Conservation (phyloP, 2,888 invertebrate genomes). For the Caenorhabditis virilis region DNA sequence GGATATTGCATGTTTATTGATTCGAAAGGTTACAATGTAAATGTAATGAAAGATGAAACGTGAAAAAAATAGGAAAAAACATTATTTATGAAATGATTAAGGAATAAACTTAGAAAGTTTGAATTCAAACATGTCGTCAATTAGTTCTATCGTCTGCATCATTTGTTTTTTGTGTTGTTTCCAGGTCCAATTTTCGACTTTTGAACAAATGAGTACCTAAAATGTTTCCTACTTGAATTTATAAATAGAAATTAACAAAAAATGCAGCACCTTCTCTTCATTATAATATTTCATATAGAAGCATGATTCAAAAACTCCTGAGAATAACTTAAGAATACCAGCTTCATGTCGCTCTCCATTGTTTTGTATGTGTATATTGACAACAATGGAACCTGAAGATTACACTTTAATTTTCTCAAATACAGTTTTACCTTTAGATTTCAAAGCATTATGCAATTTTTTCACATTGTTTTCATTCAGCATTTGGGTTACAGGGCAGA, state of each 20-base stretch:
- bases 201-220: conserved; percentile 43
- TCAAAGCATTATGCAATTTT: neutral
- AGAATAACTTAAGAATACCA: conserved; percentile 15
- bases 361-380: conserved; percentile 18
- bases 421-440: neutral
- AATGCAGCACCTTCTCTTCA: conserved; percentile 18
- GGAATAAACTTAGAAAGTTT: conserved; percentile 14
- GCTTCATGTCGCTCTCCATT: conserved; percentile 8
- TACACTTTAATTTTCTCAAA: too few relatives aligned
- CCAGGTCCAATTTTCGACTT: conserved; percentile 42
- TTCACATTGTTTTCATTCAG: conserved; percentile 2
- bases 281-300: conserved; percentile 31
- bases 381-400: conserved; percentile 16
- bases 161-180: conserved; percentile 22
- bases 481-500: conserved; percentile 13
- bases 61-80: neutral
- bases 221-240: too few relatives aligned
- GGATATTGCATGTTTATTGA: too few relatives aligned
- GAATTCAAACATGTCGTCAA: conserved; percentile 44
- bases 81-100: neutral
- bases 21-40: too few relatives aligned
- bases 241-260: too few relatives aligned
- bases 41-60: too few relatives aligned
- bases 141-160: conserved; percentile 16
- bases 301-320: conserved; percentile 31